These are phyloP conservation scores for Thera britannica DNA, from an alignment of 2,888 invertebrate genomes.

Conservation along the genomic window DNA sequence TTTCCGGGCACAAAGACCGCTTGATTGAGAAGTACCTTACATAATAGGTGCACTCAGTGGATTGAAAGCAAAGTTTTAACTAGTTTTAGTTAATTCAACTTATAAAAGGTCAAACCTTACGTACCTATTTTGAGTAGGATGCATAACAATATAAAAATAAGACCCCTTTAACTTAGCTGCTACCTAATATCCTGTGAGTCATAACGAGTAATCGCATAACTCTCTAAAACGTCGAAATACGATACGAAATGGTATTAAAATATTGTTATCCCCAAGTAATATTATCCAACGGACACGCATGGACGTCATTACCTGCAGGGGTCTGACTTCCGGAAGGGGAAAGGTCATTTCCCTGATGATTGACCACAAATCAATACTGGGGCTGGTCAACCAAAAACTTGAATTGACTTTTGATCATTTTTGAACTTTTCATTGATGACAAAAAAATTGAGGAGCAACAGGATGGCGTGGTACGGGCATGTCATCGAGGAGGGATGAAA, in stretches of 20 bases:
- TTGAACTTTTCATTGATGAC: not conserved
- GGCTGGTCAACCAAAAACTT: slow-evolving; percentile 17
- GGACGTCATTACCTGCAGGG: slow-evolving; percentile 59
- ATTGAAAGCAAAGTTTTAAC: no score
- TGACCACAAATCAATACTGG: slow-evolving; percentile 50
- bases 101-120: no score
- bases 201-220: not conserved
- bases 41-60: no score
- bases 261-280: slow-evolving; percentile 36
- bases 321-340: slow-evolving; percentile 65
- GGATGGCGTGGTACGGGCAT: no score
- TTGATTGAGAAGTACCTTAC: no score
- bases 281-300: slow-evolving; percentile 55
- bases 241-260: slow-evolving; percentile 39
- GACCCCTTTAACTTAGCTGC: not conserved
- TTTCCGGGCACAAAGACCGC: no score
- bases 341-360: slow-evolving; percentile 56
- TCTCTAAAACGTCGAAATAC: slow-evolving; percentile 41
- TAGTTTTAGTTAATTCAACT: no score
- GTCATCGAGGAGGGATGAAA: no score
- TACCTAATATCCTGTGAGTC: not conserved
- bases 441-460: no score
- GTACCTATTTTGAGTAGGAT: no score
- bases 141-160: no score
- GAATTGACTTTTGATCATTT: not conserved